Percentiles rank a stretch among this genome's conserved stretches.
phyloP scores from a whole-genome alignment of 2,888 invertebrate species.

The Cyclophora albipunctata region DNA sequence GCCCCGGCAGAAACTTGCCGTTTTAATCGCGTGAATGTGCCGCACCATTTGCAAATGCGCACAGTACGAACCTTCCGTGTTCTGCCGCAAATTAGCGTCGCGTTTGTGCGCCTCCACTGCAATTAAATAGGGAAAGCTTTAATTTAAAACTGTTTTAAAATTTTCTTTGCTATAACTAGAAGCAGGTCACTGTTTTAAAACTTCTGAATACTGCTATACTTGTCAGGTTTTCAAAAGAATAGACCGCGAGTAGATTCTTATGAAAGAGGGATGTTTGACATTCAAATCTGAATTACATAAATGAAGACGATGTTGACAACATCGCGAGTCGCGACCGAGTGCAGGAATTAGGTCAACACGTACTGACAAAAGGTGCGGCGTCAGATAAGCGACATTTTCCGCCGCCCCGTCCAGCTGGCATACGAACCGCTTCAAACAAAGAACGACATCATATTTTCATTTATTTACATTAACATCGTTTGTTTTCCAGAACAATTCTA shows the following conservation, averaged over 20 bases:
- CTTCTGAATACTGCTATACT: slow-evolving; percentile 1
- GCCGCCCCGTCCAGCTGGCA: slow-evolving; percentile 57
- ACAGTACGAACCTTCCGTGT: slow-evolving; percentile 46
- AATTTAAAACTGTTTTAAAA: slow-evolving; percentile 19
- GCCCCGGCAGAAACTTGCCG: slow-evolving; percentile 63
- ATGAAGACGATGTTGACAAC: slow-evolving; percentile 52
- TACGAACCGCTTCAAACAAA: slow-evolving; percentile 61
- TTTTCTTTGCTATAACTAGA: slow-evolving; percentile 3
- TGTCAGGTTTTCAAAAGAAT: slow-evolving; percentile 7
- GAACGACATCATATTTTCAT: slow-evolving; percentile 63
- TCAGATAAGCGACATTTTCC: slow-evolving; percentile 68
- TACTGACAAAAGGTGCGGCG: slow-evolving; percentile 70
- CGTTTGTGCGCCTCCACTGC: slow-evolving; percentile 34
- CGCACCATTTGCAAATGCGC: slow-evolving; percentile 59
- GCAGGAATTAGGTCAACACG: slow-evolving; percentile 70
- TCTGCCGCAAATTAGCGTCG: slow-evolving; percentile 44
- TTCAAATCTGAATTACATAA: slow-evolving; percentile 40
- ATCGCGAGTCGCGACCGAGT: slow-evolving; percentile 42
- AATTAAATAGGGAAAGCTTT: slow-evolving; percentile 33
- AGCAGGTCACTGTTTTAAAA: slow-evolving; percentile 14
- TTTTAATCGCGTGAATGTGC: slow-evolving; percentile 65
- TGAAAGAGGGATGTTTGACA: slow-evolving; percentile 20
- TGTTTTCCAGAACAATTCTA: slow-evolving; percentile 41
- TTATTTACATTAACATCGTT: slow-evolving; percentile 51
- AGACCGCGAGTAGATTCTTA: slow-evolving; percentile 5